Base-by-base conservation (phyloP, 1,140 invertebrate genomes). In the Zaprionus capensis region DNA sequence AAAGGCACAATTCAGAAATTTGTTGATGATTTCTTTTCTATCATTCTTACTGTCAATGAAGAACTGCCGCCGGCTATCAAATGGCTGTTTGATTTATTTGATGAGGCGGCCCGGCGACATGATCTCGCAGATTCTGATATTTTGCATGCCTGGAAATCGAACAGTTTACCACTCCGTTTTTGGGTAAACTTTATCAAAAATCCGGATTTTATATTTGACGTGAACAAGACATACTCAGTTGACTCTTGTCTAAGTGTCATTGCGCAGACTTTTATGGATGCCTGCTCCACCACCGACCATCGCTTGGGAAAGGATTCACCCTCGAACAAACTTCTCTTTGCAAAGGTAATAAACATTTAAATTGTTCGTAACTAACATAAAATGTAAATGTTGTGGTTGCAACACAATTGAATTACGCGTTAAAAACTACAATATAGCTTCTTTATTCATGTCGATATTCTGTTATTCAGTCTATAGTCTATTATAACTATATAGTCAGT, bases 111-210 rank as follows among this genome's bases (percentile, higher is more conserved):
- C 0, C 94, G 95, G 68, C 94, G 95, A 64, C 96, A 99, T 87
- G 96, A 96, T 34, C 98, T 98, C 46, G 94, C 95, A 58, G 97
- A 98, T 92, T 96, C 97, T 1, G 97, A 99, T 93, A 97, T 99
- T 44, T 95, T 98, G 1, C 98, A 99, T 92, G 97, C 98, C 2
- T 99, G 98, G 98, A 99, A 99, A 94, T 98, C 97, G 1, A 99
- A 99, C 82, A 97, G 97, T 94, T 95, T 98, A 91, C 97, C 98
- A 46, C 94, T 99, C 58, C 95, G 98, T 81, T 99, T 99, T 94
- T 99, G 98, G 98, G 97, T 99, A 15, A 99, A 99, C 93, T 97
- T 99, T 80, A 98, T 99, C 65, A 99, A 99, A 93, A 99, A 99
- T 95, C 98, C 98, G 6, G 97, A 99, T 93, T 98, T 98, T 92